Percentiles rank a stretch among this genome's conserved stretches.
These are phyloP conservation scores for Gisinianus flammeolus DNA, from an alignment of 2,888 invertebrate genomes.

Conservation along the genomic window DNA sequence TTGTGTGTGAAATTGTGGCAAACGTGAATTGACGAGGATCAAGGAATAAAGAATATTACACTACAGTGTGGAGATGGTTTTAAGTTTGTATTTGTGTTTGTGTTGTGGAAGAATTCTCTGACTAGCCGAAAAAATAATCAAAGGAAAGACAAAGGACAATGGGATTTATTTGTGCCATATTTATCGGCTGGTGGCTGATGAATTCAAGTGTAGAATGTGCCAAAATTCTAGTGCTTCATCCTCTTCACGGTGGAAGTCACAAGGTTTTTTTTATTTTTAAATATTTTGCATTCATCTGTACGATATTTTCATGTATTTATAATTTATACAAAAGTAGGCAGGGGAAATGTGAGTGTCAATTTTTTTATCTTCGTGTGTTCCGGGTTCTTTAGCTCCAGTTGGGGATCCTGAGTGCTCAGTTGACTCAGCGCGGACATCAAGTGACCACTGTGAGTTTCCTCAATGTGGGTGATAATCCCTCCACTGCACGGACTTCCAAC, in stretches of 20 bases:
- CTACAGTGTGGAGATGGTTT: too few relatives aligned
- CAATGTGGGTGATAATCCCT: slow-evolving; percentile 32
- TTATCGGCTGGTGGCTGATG: background rate
- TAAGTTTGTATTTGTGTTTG: too few relatives aligned
- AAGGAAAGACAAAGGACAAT: background rate
- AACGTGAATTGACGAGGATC: too few relatives aligned
- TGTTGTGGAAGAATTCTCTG: too few relatives aligned
- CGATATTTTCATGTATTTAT: background rate
- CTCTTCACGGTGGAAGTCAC: slow-evolving; percentile 57
- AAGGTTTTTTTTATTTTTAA: slow-evolving; percentile 39
- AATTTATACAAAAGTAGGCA: background rate
- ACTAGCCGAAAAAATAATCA: too few relatives aligned
- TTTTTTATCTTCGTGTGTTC: background rate
- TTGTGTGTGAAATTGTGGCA: too few relatives aligned
- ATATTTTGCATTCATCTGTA: background rate
- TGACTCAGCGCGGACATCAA: slow-evolving; percentile 52
- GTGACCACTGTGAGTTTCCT: slow-evolving; percentile 51
- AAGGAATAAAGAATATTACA: too few relatives aligned
- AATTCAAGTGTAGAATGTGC: slow-evolving; percentile 6
- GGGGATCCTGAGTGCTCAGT: slow-evolving; percentile 45
- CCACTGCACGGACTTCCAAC: background rate
- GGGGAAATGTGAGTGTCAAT: too few relatives aligned
- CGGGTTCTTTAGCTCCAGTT: slow-evolving; percentile 43
- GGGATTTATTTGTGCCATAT: background rate
- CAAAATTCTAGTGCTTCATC: slow-evolving; percentile 57